Percentiles rank a stretch among this genome's conserved stretches.
phyloP scores from a whole-genome alignment of 2,113 vertebrate genomes.

The Pyrgilauda ruficollis region DNA sequence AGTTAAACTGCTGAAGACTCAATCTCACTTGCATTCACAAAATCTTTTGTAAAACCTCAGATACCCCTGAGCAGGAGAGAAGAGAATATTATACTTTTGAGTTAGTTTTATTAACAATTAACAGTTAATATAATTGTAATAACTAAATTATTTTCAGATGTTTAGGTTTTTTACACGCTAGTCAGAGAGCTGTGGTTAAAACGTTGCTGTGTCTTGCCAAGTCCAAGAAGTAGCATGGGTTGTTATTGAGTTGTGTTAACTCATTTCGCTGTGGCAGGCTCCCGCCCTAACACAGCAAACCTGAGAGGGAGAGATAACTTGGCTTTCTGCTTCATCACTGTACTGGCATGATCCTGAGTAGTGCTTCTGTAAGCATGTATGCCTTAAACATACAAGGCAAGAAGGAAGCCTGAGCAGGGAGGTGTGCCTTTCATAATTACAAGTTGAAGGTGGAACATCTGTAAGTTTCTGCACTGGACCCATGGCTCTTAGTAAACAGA shows the following conservation, averaged over 20 bases:
- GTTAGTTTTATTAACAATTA: neutral
- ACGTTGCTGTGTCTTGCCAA: neutral
- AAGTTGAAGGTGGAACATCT: neutral
- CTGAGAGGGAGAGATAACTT: neutral
- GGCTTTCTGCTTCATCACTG: neutral
- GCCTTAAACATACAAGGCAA: neutral
- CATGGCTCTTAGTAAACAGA: neutral
- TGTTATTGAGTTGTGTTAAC: neutral
- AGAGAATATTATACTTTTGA: neutral
- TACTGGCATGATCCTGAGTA: neutral
- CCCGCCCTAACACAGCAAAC: neutral
- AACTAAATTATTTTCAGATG: neutral
- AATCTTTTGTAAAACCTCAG: neutral
- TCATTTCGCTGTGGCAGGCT: neutral
- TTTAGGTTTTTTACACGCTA: neutral
- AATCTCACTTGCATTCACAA: neutral
- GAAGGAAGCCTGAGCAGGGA: neutral
- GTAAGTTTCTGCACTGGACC: neutral
- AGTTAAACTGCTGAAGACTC: neutral
- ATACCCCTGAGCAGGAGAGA: neutral
- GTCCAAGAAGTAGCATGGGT: neutral
- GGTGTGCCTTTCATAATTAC: neutral
- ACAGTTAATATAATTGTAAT: neutral
- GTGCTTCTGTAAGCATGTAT: neutral
- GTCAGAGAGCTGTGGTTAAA: neutral